Evolutionary conservation across 2,888 invertebrate species (phyloP), one percentile per base, ranked within the genome.

Genomic region (Nasonovia ribisnigri): DNA sequence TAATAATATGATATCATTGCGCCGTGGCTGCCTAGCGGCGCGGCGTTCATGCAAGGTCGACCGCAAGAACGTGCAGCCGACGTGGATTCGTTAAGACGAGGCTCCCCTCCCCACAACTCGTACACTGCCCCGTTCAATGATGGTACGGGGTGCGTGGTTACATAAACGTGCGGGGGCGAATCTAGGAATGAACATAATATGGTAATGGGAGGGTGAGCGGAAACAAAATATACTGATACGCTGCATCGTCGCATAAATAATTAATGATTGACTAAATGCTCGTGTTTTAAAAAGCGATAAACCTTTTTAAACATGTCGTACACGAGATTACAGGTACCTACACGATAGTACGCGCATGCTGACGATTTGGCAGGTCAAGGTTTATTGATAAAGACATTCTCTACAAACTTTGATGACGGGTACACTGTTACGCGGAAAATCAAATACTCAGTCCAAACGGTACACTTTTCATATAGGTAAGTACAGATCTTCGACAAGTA

Each of bases 21-120:
- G 91, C 91, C n/a, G 43, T 43, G 84, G n/a, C 91, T 16, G 36
- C n/a, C 29, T 20, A 26, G 48, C 43, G n/a, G 54, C 67, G 54
- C 24, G 26, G 91, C 29, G 54, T 29, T 91, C 84, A 43, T 84
- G 84, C 91, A 91, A 91, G 91, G 91, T 91, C 91, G 54, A 84
- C 54, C 84, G 36, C 91, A 84, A 84, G 54, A 43, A 42, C 77
- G 77, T 77, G 77, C 20, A 48, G 48, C 13, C 90, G n/a, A 90
- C 46, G 16, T 36, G 77, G 20, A 77, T 77, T 77, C 77, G 77
- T 36, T 77, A 77, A 77, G 36, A 77, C 36, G 77, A 77, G 36
- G 8, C 36, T 36, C 20, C 3, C 36, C 36, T 10, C 36, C 20
- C 20, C 77, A 10, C 13, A 3, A 29, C 29, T 16, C 36, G 36